Conservation (phyloP, 2,797 vertebrate genomes). For the Sternotherus odoratus region DNA sequence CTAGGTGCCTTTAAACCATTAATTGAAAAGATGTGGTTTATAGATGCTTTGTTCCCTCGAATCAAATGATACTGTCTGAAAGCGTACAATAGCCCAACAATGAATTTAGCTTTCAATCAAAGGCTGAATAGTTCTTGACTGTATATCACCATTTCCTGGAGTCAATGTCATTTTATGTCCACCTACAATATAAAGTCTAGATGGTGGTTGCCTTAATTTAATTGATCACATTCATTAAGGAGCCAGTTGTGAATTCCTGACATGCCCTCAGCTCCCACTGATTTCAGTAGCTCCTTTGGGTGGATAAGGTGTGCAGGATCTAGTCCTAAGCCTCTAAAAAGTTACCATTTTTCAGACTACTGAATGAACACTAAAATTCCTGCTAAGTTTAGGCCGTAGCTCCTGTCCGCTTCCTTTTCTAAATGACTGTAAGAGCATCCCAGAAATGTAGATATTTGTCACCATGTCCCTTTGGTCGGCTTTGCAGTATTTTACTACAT, state of each 20-base stretch:
- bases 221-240: constrained; percentile 71
- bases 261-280: constrained; percentile 64
- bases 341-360: constrained; percentile 70
- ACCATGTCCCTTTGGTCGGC: constrained; percentile 77
- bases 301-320: constrained; percentile 60
- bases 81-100: constrained; percentile 63
- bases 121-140: constrained; percentile 71
- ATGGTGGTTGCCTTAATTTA: constrained; percentile 74
- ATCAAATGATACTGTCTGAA: constrained; percentile 67
- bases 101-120: constrained; percentile 72
- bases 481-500: constrained; percentile 77
- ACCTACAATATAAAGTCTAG: constrained; percentile 75
- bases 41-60: constrained; percentile 58
- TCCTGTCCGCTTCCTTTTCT: constrained; percentile 77
- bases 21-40: constrained; percentile 67
- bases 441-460: constrained; percentile 74
- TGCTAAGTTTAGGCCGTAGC: constrained; percentile 75
- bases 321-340: constrained; percentile 48
- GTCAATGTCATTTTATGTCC: constrained; percentile 77
- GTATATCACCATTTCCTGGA: constrained; percentile 76
- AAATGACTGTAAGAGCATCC: constrained; percentile 76
- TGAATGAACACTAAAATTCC: constrained; percentile 75
- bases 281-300: constrained; percentile 56
- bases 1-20: constrained; percentile 61
- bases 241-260: constrained; percentile 59